Evolutionary conservation across 2,797 vertebrate species (phyloP).

Genomic region (Mastacembelus armatus): DNA sequence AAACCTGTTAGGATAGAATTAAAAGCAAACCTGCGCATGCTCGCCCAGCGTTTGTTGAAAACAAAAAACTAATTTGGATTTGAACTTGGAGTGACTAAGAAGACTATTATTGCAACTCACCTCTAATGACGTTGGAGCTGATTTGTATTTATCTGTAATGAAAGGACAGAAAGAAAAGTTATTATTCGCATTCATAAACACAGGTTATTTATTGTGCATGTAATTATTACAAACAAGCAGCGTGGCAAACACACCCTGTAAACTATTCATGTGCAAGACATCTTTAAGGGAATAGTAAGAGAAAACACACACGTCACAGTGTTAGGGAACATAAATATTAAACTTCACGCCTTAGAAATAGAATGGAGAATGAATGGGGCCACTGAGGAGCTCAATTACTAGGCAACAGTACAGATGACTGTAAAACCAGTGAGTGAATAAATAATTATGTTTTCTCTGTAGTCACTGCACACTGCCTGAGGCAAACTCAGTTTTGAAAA

Average conservation of each 20-base stretch:
- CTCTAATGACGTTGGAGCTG: conserved; percentile 72
- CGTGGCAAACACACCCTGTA: conserved; percentile 20
- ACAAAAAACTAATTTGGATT: not conserved
- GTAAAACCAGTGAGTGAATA: conserved; percentile 36
- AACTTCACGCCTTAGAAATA: conserved; percentile 1
- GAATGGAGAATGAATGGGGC: conserved; percentile 7
- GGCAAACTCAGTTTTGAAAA: conserved; percentile 42
- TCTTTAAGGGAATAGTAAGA: not conserved
- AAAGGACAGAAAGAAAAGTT: conserved; percentile 55
- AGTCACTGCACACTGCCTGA: conserved; percentile 11
- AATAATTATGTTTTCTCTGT: conserved; percentile 44
- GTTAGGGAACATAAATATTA: conserved; percentile 43
- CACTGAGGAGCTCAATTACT: not conserved
- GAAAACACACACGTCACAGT: not conserved
- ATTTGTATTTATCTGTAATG: conserved; percentile 74
- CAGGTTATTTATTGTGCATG: conserved; percentile 12
- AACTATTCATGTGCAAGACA: conserved; percentile 27
- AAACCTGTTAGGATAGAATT: too few relatives aligned
- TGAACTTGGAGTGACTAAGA: not conserved
- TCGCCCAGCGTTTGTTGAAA: not conserved
- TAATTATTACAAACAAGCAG: conserved; percentile 12
- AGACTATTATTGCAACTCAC: conserved; percentile 68
- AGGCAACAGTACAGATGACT: not conserved
- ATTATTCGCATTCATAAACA: conserved; percentile 15
- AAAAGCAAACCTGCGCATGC: not conserved